Evolutionary conservation across 64 coral and sea anemone species (phyloP).

Genomic region (Actinia tenebrosa): DNA sequence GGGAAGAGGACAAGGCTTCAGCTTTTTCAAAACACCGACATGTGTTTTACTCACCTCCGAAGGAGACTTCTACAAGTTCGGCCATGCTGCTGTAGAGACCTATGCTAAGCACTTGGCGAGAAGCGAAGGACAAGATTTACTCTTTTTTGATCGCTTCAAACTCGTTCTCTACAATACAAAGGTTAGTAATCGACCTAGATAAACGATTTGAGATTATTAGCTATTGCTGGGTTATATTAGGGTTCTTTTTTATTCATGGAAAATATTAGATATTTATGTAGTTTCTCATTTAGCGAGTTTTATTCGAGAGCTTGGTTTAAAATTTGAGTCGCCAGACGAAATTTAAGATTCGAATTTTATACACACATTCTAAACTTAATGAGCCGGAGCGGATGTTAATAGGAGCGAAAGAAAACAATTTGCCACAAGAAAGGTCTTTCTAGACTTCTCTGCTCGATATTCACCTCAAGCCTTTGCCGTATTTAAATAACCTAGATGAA

Average conservation of each 20-base stretch:
- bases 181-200: background rate
- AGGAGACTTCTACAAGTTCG: slow-evolving; percentile 49
- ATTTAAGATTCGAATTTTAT: background rate
- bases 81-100: slow-evolving; percentile 51
- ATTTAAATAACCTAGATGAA: background rate
- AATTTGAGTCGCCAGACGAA: background rate
- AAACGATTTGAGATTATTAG: background rate
- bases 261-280: background rate
- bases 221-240: background rate
- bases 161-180: slow-evolving; percentile 56
- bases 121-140: slow-evolving; percentile 35
- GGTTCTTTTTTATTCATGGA: background rate
- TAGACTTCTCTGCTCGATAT: background rate
- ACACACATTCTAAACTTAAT: slow-evolving; percentile 1
- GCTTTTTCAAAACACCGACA: slow-evolving; percentile 59
- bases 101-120: slow-evolving; percentile 54
- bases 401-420: background rate
- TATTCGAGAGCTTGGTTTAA: background rate
- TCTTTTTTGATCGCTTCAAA: slow-evolving; percentile 57
- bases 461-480: background rate
- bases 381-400: background rate
- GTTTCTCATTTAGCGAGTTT: background rate
- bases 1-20: slow-evolving; percentile 61
- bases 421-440: background rate
- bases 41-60: slow-evolving; percentile 39